These are phyloP conservation scores for Prostheceraeus crozeri DNA, from an alignment of 2,888 invertebrate genomes.

Conservation along the genomic window DNA sequence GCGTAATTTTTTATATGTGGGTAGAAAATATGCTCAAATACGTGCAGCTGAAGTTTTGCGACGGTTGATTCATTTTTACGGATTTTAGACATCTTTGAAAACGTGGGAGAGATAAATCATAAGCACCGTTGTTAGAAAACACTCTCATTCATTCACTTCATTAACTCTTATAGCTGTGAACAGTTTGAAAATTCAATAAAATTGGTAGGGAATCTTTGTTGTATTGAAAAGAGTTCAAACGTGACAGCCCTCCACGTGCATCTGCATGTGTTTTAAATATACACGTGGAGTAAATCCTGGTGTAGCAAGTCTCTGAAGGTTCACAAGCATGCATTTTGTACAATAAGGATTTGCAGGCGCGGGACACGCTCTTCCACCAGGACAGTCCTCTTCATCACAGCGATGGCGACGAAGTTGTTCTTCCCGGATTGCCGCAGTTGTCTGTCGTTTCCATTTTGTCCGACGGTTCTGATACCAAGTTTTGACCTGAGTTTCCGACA, in stretches of 20 bases:
- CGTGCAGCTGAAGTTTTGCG: too few species aligned
- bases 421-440: constrained; percentile 43
- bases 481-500: constrained; percentile 87
- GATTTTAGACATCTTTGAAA: too few species aligned
- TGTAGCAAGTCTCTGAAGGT: constrained; percentile 22
- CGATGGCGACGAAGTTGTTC: constrained; percentile 45
- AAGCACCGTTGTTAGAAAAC: too few species aligned
- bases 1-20: too few species aligned
- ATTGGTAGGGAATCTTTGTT: too few species aligned
- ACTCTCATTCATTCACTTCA: too few species aligned
- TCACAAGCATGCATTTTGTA: constrained; percentile 36
- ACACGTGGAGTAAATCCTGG: constrained; percentile 29
- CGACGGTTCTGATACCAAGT: constrained; percentile 85
- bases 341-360: constrained; percentile 39
- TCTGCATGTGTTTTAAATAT: constrained; percentile 37
- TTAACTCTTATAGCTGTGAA: too few species aligned
- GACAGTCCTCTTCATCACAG: constrained; percentile 45
- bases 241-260: constrained; percentile 36
- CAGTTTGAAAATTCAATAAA: too few species aligned
- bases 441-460: constrained; percentile 47
- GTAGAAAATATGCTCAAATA: too few species aligned
- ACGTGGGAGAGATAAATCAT: too few species aligned
- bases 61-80: too few species aligned
- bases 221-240: too few species aligned
- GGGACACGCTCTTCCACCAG: constrained; percentile 41